These are phyloP conservation scores for Athene cunicularia DNA, from an alignment of 2,113 vertebrate species.

Conservation along the genomic window DNA sequence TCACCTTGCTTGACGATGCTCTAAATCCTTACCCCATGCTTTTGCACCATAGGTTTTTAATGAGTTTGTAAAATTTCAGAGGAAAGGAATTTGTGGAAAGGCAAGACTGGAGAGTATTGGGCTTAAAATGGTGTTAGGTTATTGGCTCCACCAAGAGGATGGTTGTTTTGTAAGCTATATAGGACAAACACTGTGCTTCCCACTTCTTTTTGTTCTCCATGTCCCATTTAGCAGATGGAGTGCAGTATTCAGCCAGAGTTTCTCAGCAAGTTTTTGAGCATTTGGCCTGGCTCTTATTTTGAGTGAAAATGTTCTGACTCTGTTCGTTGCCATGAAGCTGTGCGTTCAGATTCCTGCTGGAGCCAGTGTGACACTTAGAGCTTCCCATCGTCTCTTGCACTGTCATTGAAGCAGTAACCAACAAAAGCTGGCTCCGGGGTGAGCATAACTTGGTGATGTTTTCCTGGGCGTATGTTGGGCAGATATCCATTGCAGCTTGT, in stretches of 20 bases:
- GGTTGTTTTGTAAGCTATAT: constrained; percentile 7
- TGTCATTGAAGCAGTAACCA: constrained; percentile 52
- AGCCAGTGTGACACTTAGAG: constrained; percentile 55
- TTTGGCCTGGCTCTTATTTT: constrained; percentile 60
- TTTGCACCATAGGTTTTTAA: not conserved
- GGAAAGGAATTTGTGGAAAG: not conserved
- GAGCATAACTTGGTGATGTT: constrained; percentile 44
- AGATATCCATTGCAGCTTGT: constrained; percentile 54
- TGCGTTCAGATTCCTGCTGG: constrained; percentile 3
- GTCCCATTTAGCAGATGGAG: constrained; percentile 50
- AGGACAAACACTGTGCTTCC: constrained; percentile 9
- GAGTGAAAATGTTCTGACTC: constrained; percentile 56
- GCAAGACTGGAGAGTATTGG: not conserved
- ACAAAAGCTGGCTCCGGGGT: constrained; percentile 46
- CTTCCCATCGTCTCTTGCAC: constrained; percentile 46
- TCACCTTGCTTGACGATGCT: not conserved
- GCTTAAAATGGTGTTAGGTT: not conserved
- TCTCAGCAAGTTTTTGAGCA: constrained; percentile 24
- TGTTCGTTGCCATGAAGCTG: not conserved
- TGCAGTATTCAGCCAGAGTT: constrained; percentile 26
- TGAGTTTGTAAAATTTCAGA: not conserved
- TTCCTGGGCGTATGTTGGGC: constrained; percentile 58
- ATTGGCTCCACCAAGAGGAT: not conserved
- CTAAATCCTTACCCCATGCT: not conserved
- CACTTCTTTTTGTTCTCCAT: constrained; percentile 24